Percentiles rank a stretch among this genome's conserved stretches.
Evolutionary conservation across 2,113 vertebrate species (phyloP).

Genomic region (Crotalus horridus): DNA sequence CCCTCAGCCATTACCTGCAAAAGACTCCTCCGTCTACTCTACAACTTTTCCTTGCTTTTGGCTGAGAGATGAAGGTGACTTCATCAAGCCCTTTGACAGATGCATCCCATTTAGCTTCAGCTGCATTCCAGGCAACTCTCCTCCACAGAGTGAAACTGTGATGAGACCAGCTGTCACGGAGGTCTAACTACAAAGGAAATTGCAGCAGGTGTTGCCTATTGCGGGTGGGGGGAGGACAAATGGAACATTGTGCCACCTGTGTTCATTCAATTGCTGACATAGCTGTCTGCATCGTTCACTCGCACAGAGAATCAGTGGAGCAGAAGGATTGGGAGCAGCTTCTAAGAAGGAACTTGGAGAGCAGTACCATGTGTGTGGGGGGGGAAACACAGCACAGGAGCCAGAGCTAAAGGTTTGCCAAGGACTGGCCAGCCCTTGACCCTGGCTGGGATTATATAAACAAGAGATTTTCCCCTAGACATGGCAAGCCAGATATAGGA

Average conservation of each 20-base stretch:
- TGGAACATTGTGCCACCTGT: not conserved
- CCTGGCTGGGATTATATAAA: not conserved
- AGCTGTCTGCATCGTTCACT: not conserved
- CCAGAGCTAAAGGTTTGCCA: not conserved
- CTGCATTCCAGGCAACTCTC: not conserved
- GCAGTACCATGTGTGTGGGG: no score
- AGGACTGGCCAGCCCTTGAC: no score
- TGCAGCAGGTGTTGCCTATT: conserved; percentile 14
- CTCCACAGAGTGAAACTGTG: not conserved
- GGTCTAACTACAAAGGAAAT: conserved; percentile 9
- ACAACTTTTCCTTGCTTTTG: not conserved
- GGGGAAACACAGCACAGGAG: not conserved
- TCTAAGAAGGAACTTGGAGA: not conserved
- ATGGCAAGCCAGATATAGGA: no score
- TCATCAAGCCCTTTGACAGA: not conserved
- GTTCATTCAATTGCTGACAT: not conserved
- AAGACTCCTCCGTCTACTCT: not conserved
- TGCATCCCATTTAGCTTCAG: not conserved
- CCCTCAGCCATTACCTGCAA: not conserved
- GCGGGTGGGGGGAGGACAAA: not conserved
- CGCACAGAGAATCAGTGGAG: not conserved
- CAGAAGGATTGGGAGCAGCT: not conserved
- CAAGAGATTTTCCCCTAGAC: not conserved
- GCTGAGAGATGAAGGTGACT: not conserved
- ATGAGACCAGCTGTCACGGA: conserved; percentile 2